These are phyloP conservation scores for Drosophila subobscura DNA, from an alignment of 1,140 invertebrate genomes.

Conservation along the genomic window DNA sequence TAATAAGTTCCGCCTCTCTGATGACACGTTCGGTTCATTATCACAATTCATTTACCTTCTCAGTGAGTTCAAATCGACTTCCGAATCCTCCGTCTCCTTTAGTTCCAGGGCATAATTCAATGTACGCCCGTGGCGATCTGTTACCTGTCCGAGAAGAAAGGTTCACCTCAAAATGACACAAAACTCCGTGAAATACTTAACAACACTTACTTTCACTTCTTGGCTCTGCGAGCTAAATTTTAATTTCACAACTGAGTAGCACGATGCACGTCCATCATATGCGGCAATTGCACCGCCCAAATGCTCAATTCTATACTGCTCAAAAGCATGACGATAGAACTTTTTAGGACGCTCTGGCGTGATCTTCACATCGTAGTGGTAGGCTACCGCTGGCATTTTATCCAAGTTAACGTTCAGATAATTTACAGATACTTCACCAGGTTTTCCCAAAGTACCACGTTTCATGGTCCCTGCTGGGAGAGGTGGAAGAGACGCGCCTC, in stretches of 20 bases:
- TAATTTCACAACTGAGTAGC: constrained; percentile 56
- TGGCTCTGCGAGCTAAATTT: not conserved
- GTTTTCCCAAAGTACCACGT: constrained; percentile 83
- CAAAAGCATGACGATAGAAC: constrained; percentile 78
- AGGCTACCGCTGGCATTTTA: constrained; percentile 82
- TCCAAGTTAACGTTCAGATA: constrained; percentile 85
- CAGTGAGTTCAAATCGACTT: constrained; percentile 84
- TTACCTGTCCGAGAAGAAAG: constrained; percentile 38
- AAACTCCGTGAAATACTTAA: not conserved
- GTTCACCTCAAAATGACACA: no score
- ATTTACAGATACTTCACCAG: constrained; percentile 85
- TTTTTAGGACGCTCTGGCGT: constrained; percentile 85
- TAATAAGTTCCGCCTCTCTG: not conserved
- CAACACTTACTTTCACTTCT: constrained; percentile 56
- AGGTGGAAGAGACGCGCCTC: not conserved
- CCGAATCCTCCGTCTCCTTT: constrained; percentile 85
- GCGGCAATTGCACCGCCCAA: constrained; percentile 84
- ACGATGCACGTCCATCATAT: constrained; percentile 88
- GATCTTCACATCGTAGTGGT: constrained; percentile 85
- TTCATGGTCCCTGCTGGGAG: constrained; percentile 40
- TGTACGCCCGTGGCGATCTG: constrained; percentile 43
- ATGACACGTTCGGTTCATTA: no score
- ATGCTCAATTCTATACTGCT: constrained; percentile 54
- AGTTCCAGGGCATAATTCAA: constrained; percentile 86
- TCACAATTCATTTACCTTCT: constrained; percentile 75